These are phyloP conservation scores for Chaitophorus viminalis DNA, from an alignment of 2,888 invertebrate genomes.

Conservation along the genomic window DNA sequence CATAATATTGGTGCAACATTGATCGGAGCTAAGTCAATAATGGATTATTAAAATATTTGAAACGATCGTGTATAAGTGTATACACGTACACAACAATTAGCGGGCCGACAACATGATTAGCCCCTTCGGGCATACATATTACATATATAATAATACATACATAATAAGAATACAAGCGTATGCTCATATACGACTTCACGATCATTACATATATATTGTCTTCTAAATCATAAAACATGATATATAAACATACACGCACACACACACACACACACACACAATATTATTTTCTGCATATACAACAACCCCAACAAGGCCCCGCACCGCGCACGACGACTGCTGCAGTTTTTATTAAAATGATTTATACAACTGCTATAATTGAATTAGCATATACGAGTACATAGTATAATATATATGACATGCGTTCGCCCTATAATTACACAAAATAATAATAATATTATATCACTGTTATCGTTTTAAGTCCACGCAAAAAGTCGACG, in stretches of 20 bases:
- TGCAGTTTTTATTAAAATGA: constrained; percentile 30
- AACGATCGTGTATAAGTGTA: background rate
- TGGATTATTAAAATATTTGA: background rate
- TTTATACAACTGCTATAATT: constrained; percentile 23
- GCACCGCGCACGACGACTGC: background rate
- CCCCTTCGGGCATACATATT: background rate
- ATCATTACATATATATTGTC: background rate
- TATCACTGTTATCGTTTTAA: background rate
- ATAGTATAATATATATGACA: background rate
- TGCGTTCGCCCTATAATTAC: constrained; percentile 32
- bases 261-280: too few species aligned
- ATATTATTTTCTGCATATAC: constrained; percentile 13
- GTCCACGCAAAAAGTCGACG: background rate
- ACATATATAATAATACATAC: background rate
- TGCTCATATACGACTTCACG: background rate
- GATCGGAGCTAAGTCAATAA: background rate
- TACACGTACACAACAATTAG: background rate
- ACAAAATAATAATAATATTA: background rate
- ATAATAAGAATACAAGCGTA: background rate
- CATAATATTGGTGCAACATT: background rate
- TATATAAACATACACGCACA: too few species aligned
- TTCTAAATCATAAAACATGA: background rate
- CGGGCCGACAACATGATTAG: constrained; percentile 4
- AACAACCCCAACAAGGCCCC: background rate
- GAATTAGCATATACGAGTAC: constrained; percentile 44